Percentiles rank a stretch among this genome's conserved stretches.
These are phyloP conservation scores for Nibea coibor DNA, from an alignment of 2,113 vertebrate species.

Conservation along the genomic window DNA sequence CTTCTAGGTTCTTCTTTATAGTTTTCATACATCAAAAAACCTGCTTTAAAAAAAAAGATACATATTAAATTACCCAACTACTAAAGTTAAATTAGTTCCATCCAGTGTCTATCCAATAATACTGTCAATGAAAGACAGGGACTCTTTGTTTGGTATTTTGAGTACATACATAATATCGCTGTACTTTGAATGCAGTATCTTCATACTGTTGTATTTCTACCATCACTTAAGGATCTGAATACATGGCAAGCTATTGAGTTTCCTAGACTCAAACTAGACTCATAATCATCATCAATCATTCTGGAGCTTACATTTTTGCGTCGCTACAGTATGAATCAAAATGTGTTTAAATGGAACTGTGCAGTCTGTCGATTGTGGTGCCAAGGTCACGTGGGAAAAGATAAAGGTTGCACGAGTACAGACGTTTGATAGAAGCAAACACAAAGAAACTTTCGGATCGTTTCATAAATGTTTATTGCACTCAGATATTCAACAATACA, in stretches of 20 bases:
- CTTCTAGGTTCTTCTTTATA: too few species aligned
- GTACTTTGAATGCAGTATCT: neutral
- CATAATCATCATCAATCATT: neutral
- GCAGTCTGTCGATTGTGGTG: neutral
- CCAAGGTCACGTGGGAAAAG: neutral
- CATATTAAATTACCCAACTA: too few species aligned
- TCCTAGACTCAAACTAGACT: too few species aligned
- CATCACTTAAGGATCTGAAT: neutral
- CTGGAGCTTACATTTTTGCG: neutral
- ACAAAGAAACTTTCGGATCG: neutral
- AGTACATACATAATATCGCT: neutral
- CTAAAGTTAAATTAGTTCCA: too few species aligned
- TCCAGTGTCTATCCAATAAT: too few species aligned
- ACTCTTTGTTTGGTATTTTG: neutral
- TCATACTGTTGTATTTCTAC: neutral
- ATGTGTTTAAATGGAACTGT: neutral
- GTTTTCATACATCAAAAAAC: neutral
- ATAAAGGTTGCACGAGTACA: too few species aligned
- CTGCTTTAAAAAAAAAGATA: too few species aligned
- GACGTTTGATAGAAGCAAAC: neutral
- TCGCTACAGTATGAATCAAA: neutral
- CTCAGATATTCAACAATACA: constrained; percentile 80
- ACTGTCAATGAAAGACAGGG: too few species aligned
- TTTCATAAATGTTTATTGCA: constrained; percentile 82
- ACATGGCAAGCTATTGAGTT: neutral